Percentiles rank a stretch among this genome's conserved stretches.
These are phyloP conservation scores for Scaptomyza tumidula DNA, from an alignment of 2,888 invertebrate genomes.

Conservation along the genomic window DNA sequence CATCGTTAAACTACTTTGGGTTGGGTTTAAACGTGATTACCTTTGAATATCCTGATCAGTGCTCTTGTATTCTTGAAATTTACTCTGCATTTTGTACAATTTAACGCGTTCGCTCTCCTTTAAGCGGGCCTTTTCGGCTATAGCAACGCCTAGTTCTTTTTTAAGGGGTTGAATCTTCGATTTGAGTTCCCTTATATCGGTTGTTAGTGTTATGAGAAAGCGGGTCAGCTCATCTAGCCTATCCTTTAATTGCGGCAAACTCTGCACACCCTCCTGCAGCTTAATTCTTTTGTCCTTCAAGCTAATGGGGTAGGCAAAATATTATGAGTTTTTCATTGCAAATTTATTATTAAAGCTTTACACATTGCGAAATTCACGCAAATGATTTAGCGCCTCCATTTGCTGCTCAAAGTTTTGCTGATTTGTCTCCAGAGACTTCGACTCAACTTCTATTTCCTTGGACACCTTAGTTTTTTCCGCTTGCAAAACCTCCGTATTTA, in stretches of 20 bases:
- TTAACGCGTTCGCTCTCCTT: slow-evolving; percentile 75
- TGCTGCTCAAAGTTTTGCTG: slow-evolving; percentile 85
- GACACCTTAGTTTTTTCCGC: slow-evolving; percentile 86
- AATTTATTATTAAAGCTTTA: slow-evolving; percentile 31
- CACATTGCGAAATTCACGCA: slow-evolving; percentile 82
- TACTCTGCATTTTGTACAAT: slow-evolving; percentile 65
- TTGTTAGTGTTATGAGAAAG: slow-evolving; percentile 79
- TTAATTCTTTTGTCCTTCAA: slow-evolving; percentile 89
- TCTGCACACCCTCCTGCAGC: slow-evolving; percentile 87
- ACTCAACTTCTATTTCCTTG: slow-evolving; percentile 84
- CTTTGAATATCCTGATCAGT: slow-evolving; percentile 82
- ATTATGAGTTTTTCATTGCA: not conserved
- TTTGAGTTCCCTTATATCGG: slow-evolving; percentile 82
- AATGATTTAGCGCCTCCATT: slow-evolving; percentile 79
- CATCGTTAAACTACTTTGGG: not conserved
- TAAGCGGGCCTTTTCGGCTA: slow-evolving; percentile 81
- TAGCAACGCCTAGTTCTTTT: slow-evolving; percentile 75
- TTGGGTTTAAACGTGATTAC: slow-evolving; percentile 39
- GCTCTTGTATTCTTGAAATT: slow-evolving; percentile 73
- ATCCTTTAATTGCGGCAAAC: slow-evolving; percentile 82
- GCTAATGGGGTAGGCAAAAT: slow-evolving; percentile 42
- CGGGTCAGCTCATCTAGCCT: slow-evolving; percentile 71
- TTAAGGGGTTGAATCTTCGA: slow-evolving; percentile 84
- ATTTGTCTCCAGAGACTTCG: slow-evolving; percentile 85
- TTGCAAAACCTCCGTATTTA: slow-evolving; percentile 84